Base-by-base conservation (phyloP, 2,113 vertebrate genomes). In the Baryphthengus martii region DNA sequence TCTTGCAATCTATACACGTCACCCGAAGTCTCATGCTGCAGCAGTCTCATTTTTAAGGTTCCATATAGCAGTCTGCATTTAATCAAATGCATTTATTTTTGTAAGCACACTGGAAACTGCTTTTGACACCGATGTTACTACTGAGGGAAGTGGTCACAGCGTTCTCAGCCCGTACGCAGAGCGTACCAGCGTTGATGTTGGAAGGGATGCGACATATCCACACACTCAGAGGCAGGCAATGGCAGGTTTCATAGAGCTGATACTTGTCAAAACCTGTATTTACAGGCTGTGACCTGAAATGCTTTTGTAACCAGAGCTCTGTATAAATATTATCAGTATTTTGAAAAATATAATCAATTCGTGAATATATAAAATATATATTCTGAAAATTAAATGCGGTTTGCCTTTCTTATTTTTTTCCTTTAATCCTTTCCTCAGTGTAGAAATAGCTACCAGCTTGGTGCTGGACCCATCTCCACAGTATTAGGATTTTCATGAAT, bases 101-200 rank as follows among this genome's bases (percentile, higher is more conserved):
- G n/a, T n/a, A n/a, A n/a, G n/a, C n/a, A n/a, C n/a, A n/a, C 97
- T 99, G 97, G 99, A 99, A 94, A 98, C 98, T 28, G 98, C 98
- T 1, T 99, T 99, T 70, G 98, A 99, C 66, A 97, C 98, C 94
- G 97, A 87, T 7, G 98, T 99, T 90, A 98, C 98, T 79, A 98
- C 98, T 1, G 98, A 99, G 97, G 96, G 98, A 85, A 99, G 96
- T 10, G 80, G 98, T 11, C 97, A 97, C 49, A 98, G 98, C 61
- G 97, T 99, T 94, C 98, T 99, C 95, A 98, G 98, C 7, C n/a
- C 45, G 10, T 17, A 12, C 4, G 21, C 19, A 70, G 16, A 12
- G 19, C 1, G 1, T 40, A 8, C 8, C 23, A n/a, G 52, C 31
- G 6, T 59, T 21, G 8, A 19, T 23, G 29, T 55, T 39, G 26